Percentiles rank a stretch among this genome's conserved stretches.
phyloP scores from a whole-genome alignment of 2,888 invertebrate genomes.

The Oasisia sp. region DNA sequence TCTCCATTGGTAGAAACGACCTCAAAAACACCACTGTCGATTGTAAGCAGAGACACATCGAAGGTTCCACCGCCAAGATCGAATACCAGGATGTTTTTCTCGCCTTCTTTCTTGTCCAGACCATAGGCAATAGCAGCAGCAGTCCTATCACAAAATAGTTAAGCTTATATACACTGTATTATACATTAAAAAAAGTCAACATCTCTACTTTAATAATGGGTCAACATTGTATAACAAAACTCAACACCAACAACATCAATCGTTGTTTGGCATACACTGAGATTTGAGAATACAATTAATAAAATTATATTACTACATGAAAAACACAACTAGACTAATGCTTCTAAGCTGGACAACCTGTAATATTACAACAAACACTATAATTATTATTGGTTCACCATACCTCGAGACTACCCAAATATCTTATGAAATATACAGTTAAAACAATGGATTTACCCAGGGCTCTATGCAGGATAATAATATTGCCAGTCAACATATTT shows the following conservation, averaged over 20 bases:
- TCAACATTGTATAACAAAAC: not conserved
- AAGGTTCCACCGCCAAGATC: conserved; percentile 99
- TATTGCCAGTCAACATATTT: too few species aligned
- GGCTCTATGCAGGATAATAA: too few species aligned
- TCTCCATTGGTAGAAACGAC: conserved; percentile 88
- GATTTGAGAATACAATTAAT: not conserved
- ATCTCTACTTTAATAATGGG: too few species aligned
- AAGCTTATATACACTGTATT: too few species aligned
- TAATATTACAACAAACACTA: not conserved
- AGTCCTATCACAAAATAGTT: conserved; percentile 68
- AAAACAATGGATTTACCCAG: too few species aligned
- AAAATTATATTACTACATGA: not conserved
- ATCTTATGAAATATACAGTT: too few species aligned
- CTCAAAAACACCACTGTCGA: conserved; percentile 99
- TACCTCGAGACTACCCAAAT: too few species aligned
- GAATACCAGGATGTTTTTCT: conserved; percentile 98
- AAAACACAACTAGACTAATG: not conserved
- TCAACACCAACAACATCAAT: not conserved
- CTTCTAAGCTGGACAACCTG: not conserved
- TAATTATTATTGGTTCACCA: too few species aligned
- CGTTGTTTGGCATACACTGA: not conserved
- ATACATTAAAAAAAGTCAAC: too few species aligned
- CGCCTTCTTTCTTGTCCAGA: conserved; percentile 94
- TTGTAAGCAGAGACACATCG: conserved; percentile 96
- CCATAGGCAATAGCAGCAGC: conserved; percentile 98